These are phyloP conservation scores for Pyrgus malvae DNA, from an alignment of 2,888 invertebrate genomes.

Conservation along the genomic window DNA sequence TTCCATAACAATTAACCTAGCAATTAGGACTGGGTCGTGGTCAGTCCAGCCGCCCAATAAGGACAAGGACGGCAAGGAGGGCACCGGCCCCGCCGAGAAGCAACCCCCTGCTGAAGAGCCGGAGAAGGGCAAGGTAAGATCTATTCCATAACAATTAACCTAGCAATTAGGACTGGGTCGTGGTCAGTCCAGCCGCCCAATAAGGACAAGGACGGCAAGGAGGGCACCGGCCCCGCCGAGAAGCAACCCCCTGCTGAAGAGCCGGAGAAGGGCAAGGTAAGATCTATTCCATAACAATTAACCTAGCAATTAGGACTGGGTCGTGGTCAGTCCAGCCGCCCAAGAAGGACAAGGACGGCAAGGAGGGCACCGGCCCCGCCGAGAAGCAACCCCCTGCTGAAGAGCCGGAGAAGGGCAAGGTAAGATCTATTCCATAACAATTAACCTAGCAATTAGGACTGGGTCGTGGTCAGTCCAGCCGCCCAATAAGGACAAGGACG, in stretches of 20 bases:
- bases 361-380: too few relatives aligned
- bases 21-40: too few relatives aligned
- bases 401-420: too few relatives aligned
- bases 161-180: too few relatives aligned
- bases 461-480: too few relatives aligned
- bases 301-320: too few relatives aligned
- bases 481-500: too few relatives aligned
- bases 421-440: too few relatives aligned
- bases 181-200: constrained; percentile 86
- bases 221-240: constrained; percentile 85
- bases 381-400: too few relatives aligned
- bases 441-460: too few relatives aligned
- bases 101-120: constrained; percentile 69
- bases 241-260: constrained; percentile 78
- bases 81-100: constrained; percentile 84
- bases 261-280: constrained; percentile 69
- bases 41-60: constrained; percentile 86
- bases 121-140: constrained; percentile 70
- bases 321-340: too few relatives aligned
- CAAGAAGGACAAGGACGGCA: too few relatives aligned
- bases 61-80: constrained; percentile 85
- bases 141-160: not conserved
- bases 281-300: not conserved
- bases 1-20: not conserved
- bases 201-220: constrained; percentile 83